Base-by-base conservation (phyloP, 2,888 invertebrate genomes). In the Hylaea fasciaria region DNA sequence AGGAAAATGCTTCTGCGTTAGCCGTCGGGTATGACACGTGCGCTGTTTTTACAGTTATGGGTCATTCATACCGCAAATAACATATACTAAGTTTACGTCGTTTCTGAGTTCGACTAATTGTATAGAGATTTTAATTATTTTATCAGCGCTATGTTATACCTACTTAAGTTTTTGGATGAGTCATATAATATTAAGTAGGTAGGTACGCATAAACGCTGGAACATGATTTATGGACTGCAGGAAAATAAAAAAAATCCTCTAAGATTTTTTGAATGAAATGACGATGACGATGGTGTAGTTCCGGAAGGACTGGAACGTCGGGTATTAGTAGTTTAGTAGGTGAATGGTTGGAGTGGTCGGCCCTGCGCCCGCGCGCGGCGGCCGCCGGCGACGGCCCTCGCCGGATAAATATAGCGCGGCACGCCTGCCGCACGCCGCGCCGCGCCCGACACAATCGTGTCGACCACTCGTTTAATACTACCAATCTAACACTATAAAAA, bases 321-420 rank as follows among this genome's bases (percentile, higher is more conserved):
- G 14, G 44, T 32, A 9, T 77, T 66, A 66, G 66, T 67, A 74
- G 78, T 80, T 81, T 74, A 76, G 72, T 80, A 75, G 78, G 80
- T 85, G 83, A 83, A 85, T 86, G 85, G 81, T 83, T 74, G 62
- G 77, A 76, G 77, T 74, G 76, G 78, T 74, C 77, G 80, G 83
- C 82, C 85, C 82, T 82, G 78, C 69, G 65, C n/a, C 12, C n/a
- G 47, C 58, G 75, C 73, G 76, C 77, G 73, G 76, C 74, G 77
- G 10, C 40, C 59, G 59, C 46, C 79, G 68, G 72, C 71, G 68
- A 72, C 85, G 85, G 87, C 89, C 89, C 91, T 89, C 89, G 85
- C 83, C 66, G 80, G 78, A 81, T 91, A 91, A 83, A 90, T 90
- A 86, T 91, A 91, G 91, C 85, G 74, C 84, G 77, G 86, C 89